Evolutionary conservation across 2,797 vertebrate species (phyloP).

Genomic region (Antrozous pallidus): DNA sequence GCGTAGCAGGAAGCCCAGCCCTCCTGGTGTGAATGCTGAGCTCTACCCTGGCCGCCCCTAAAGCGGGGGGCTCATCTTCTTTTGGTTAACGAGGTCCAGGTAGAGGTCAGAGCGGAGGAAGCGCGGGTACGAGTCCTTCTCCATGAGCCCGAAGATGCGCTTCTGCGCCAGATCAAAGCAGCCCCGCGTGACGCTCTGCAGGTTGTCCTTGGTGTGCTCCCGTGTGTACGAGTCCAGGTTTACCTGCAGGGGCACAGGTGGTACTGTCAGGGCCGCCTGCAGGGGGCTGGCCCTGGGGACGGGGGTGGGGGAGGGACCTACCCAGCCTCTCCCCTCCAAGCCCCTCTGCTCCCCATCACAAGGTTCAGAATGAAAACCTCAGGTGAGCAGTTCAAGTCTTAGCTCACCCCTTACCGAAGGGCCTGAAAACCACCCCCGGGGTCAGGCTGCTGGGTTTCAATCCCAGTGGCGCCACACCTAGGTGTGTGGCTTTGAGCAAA

Average conservation of each 20-base stretch:
- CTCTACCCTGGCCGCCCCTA: constrained; percentile 74
- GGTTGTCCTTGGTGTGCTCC: constrained; percentile 97
- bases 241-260: constrained; percentile 83
- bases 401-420: neutral
- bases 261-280: neutral
- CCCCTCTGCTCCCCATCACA: neutral
- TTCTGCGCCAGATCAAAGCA: constrained; percentile 96
- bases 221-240: constrained; percentile 96
- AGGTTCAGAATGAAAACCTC: neutral
- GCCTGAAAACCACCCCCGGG: neutral
- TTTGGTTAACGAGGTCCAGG: constrained; percentile 96
- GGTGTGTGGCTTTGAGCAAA: neutral
- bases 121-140: constrained; percentile 97
- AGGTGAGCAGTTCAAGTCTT: neutral
- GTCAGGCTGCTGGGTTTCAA: neutral
- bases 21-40: constrained; percentile 74
- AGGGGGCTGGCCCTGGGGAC: neutral
- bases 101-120: constrained; percentile 98
- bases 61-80: constrained; percentile 91
- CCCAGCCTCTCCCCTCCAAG: neutral
- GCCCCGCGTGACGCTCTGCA: constrained; percentile 92
- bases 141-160: constrained; percentile 97
- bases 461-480: neutral
- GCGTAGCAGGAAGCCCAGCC: constrained; percentile 54
- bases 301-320: fast-evolving